phyloP scores from a whole-genome alignment of 2,113 vertebrate genomes.

The Dendropsophus ebraccatus region DNA sequence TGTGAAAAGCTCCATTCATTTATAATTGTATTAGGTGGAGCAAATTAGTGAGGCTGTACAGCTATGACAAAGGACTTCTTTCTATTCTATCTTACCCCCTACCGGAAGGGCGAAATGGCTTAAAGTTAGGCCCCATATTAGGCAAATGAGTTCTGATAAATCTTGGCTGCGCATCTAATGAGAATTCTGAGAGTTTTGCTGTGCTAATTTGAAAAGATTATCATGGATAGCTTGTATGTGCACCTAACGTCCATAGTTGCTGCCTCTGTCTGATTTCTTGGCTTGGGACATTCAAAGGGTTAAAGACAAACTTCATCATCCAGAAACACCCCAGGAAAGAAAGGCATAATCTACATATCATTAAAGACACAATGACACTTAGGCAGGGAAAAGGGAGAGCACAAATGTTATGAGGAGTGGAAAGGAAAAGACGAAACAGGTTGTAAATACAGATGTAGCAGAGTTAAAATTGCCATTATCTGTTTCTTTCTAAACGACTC shows the following conservation, averaged over 20 bases:
- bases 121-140: conserved; percentile 87
- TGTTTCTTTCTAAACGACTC: not conserved
- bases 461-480: not conserved
- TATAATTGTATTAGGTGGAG: conserved; percentile 87
- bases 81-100: conserved; percentile 81
- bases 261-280: not conserved
- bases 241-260: conserved; percentile 58
- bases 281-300: conserved; percentile 56
- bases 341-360: conserved; percentile 57
- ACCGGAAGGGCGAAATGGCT: conserved; percentile 80
- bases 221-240: conserved; percentile 67
- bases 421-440: not conserved
- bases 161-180: conserved; percentile 86
- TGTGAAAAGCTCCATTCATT: conserved; percentile 82
- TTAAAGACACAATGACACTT: conserved; percentile 63
- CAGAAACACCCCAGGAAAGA: conserved; percentile 50
- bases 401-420: not conserved
- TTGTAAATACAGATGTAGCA: not conserved
- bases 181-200: conserved; percentile 77
- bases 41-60: conserved; percentile 81
- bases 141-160: conserved; percentile 91
- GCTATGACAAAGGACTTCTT: conserved; percentile 80
- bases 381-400: conserved; percentile 38
- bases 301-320: conserved; percentile 61
- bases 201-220: conserved; percentile 91